Evolutionary conservation across 2,797 vertebrate species (phyloP), one percentile per base, ranked within the genome.

Genomic region (Schizopygopsis malacanthus): DNA sequence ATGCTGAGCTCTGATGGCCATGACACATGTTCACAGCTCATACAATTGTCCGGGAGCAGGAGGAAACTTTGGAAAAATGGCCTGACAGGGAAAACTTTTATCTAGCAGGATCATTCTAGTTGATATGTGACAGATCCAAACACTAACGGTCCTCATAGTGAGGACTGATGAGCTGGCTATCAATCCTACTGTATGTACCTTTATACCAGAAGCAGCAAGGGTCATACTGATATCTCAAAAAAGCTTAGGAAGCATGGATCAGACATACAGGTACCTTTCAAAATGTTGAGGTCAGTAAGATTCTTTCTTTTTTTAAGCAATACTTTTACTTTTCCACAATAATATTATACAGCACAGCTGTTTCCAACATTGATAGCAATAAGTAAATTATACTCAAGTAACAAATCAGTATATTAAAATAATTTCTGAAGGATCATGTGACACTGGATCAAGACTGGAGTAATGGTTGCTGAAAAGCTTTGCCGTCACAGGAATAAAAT

Each of bases 1-100:
- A 90, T 89, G 87, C 89, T 92, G 88, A 89, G 11, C 39, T 20
- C 71, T 89, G 86, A 92, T 22, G 7, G 87, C 87, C 86, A 86
- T 88, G 87, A 78, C 73, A 81, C 71, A 84, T 79, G 78, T 87
- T 84, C 76, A 85, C 70, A 81, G 84, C 75, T 81, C 63, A 71
- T 76, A 79, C 61, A 61, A 75, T 59, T 76, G 52, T 73, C 69
- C 13, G 28, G 61, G 37, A 67, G 70, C 50, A 63, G 41, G 33
- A 78, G 45, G 28, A 87, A 86, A 85, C 47, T 85, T 59, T 77
- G 37, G 63, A 61, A 85, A 80, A 67, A 63, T 63, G n/a, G 22
- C 75, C 75, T 73, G 37, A 83, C 85, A 72, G 79, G 43, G 9
- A 83, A 85, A 73, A 84, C 37, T 72, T 79, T 79, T 39, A 39